These are phyloP conservation scores for Cyrtonyx montezumae DNA, from an alignment of 2,113 vertebrate genomes.

Conservation along the genomic window DNA sequence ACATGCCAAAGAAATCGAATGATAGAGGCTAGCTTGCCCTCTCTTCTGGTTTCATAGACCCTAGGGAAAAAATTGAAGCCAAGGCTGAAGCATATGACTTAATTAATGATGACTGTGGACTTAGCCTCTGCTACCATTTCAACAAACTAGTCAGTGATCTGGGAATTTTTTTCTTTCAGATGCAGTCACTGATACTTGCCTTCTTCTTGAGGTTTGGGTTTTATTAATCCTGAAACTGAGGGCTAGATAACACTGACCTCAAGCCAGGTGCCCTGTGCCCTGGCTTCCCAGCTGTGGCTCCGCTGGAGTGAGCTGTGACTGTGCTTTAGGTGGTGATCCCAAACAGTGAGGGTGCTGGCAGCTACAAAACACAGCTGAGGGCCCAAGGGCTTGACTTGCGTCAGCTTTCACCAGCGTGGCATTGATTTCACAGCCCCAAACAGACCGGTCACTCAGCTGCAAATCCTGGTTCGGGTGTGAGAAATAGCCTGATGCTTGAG, in stretches of 20 bases:
- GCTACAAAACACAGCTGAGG: neutral
- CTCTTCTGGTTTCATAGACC: slow-evolving; percentile 63
- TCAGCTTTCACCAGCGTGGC: neutral
- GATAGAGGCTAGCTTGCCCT: slow-evolving; percentile 66
- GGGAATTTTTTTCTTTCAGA: neutral
- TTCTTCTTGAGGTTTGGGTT: neutral
- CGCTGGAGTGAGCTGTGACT: rapidly evolving
- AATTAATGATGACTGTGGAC: slow-evolving; percentile 71
- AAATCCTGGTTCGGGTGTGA: neutral
- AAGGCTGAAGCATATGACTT: slow-evolving; percentile 68
- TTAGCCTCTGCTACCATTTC: slow-evolving; percentile 69
- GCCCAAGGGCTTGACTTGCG: neutral
- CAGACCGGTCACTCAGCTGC: rapidly evolving
- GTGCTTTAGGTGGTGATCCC: neutral
- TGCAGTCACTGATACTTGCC: neutral
- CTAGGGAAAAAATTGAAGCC: slow-evolving; percentile 46
- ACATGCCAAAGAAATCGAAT: slow-evolving; percentile 70
- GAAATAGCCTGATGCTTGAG: rapidly evolving
- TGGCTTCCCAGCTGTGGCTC: rapidly evolving
- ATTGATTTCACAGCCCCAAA: neutral
- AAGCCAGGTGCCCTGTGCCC: neutral
- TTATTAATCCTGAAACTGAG: neutral
- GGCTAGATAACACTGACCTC: neutral
- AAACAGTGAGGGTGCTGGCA: neutral
- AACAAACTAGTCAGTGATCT: neutral